These are phyloP conservation scores for Centropus unirufus DNA, from an alignment of 2,113 vertebrate species.

Conservation along the genomic window DNA sequence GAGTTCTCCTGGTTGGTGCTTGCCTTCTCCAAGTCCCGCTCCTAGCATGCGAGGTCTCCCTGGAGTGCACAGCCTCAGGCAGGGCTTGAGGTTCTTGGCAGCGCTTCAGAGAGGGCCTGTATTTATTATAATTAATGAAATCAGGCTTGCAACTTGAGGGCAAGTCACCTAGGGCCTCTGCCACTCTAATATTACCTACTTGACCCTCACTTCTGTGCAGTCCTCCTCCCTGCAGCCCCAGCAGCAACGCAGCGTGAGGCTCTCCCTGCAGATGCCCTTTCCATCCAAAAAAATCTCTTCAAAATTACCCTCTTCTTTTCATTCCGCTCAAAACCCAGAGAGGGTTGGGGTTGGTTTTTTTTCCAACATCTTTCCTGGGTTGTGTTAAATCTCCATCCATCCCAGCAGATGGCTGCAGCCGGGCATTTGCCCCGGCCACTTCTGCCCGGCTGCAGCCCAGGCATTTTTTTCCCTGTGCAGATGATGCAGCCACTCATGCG, in stretches of 20 bases:
- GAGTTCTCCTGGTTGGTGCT: fast-evolving
- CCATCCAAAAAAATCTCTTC: background rate
- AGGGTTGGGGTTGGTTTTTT: fast-evolving
- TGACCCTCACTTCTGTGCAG: background rate
- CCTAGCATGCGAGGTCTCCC: fast-evolving
- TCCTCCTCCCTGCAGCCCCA: background rate
- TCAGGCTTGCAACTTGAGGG: background rate
- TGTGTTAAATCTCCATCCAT: fast-evolving
- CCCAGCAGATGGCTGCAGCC: background rate
- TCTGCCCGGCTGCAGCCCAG: fast-evolving
- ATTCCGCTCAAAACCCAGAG: background rate
- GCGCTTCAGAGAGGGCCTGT: background rate
- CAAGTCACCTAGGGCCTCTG: background rate
- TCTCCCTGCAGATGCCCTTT: background rate
- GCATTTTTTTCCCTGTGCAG: background rate
- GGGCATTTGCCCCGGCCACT: background rate
- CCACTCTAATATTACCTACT: background rate
- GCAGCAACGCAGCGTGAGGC: fast-evolving
- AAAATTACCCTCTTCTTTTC: background rate
- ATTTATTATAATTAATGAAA: background rate
- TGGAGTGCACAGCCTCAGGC: background rate
- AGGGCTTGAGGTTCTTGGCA: background rate
- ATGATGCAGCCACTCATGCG: background rate
- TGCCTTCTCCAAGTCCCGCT: background rate
- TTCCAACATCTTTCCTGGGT: fast-evolving